A percentile compares a stretch with the other conserved stretches of the same genome.
Conservation (phyloP, 2,888 invertebrate genomes). For the Sceliomorpha sp. region DNA sequence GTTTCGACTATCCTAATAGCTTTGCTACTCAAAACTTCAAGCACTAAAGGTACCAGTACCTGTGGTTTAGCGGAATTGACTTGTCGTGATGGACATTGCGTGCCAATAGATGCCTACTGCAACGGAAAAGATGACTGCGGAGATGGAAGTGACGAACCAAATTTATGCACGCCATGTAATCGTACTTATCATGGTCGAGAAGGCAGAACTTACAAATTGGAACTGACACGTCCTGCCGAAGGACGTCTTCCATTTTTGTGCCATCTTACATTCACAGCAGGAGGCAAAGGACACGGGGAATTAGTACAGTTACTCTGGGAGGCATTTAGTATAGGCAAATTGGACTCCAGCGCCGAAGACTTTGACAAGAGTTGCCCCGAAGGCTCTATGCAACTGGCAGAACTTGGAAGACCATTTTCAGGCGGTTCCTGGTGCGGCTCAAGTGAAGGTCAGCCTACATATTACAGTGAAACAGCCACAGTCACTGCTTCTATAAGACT, state of each 20-base stretch:
- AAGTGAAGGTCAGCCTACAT: conserved; percentile 89
- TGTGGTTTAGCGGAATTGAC: conserved; percentile 90
- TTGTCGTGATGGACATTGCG: conserved; percentile 88
- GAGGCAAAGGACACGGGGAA: conserved; percentile 93
- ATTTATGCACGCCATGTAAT: conserved; percentile 91
- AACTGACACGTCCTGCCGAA: conserved; percentile 86
- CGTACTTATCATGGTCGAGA: conserved; percentile 94
- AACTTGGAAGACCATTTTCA: conserved; percentile 92
- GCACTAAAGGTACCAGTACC: conserved; percentile 69
- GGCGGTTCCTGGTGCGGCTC: conserved; percentile 95
- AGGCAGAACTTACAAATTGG: conserved; percentile 85
- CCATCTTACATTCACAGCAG: conserved; percentile 95
- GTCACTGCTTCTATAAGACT: conserved; percentile 92
- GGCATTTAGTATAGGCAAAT: conserved; percentile 92
- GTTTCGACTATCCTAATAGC: conserved; percentile 32
- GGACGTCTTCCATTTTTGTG: conserved; percentile 92
- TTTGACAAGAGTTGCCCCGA: conserved; percentile 90
- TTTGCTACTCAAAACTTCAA: conserved; percentile 55
- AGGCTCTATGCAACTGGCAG: conserved; percentile 93
- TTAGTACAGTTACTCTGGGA: conserved; percentile 94
- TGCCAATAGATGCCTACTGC: conserved; percentile 92
- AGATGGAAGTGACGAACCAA: conserved; percentile 92
- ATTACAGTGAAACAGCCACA: conserved; percentile 94
- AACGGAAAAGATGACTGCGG: conserved; percentile 92
- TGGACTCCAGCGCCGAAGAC: conserved; percentile 85